Base-by-base conservation (phyloP, 2,888 invertebrate species). In the Apotomis turbidana region DNA sequence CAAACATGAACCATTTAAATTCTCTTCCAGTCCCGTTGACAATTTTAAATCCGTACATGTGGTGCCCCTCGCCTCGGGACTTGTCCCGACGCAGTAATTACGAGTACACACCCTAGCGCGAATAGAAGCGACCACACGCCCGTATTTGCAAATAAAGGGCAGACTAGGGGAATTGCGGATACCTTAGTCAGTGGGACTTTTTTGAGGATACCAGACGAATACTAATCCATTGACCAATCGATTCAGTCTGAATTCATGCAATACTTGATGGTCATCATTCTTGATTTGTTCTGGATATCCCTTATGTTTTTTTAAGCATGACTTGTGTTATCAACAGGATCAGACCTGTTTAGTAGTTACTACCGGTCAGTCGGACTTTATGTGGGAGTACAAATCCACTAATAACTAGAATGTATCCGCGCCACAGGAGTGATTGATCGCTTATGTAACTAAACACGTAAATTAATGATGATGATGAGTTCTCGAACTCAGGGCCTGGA, bases 51-150 rank as follows among this genome's bases (percentile, higher is more conserved):
- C 84, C 73, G 61, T 74, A 81, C 80, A 78, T 85, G 90, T 79
- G 71, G 90, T 89, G 87, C 83, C 78, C 83, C 75, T 82, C 83
- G 87, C 88, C 87, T 82, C 84, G 87, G 86, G 88, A 87, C 85
- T 83, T 86, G 89, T 91, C 90, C 90, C 88, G 81, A 85, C 85
- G 86, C 88, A 87, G 90, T 92, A 91, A 93, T 93, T 91, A 92
- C 90, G 88, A 85, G 84, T 87, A 87, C 85, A 90, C 88, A 90
- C 88, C 88, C 88, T 85, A 85, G 84, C 80, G 88, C 89, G 91
- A 91, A 91, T 88, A 90, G 89, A 88, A 90, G 90, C 90, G 89
- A 91, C 80, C 89, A 88, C 85, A 84, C 89, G 89, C 87, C 86
- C 87, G 86, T 85, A 87, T 89, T 90, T 89, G 89, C 88, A 91